These are phyloP conservation scores for Pseudochirops corinnae DNA, from an alignment of 2,797 vertebrate species.

Conservation along the genomic window DNA sequence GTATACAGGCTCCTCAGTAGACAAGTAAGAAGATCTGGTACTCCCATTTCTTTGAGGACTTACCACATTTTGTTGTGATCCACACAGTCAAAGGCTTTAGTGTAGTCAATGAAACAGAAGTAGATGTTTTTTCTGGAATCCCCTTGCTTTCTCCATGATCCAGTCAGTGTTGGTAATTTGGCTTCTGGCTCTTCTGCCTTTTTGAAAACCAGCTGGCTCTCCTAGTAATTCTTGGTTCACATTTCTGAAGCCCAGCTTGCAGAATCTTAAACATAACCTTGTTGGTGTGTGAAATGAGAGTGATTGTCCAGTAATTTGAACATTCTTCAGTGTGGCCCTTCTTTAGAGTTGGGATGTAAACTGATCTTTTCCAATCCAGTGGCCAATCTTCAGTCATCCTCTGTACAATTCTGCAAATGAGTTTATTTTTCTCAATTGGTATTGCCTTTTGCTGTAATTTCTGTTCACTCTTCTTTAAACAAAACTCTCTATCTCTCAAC, in stretches of 20 bases:
- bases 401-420: background rate
- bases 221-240: no score
- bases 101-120: background rate
- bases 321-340: no score
- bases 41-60: background rate
- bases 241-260: no score
- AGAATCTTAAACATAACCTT: no score
- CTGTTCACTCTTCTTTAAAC: background rate
- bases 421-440: background rate
- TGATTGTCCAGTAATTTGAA: no score
- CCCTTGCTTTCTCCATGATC: background rate
- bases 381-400: background rate
- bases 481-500: background rate
- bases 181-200: background rate
- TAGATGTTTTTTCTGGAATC: background rate
- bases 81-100: background rate
- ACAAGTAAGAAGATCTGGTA: background rate
- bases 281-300: no score
- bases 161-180: background rate
- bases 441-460: background rate
- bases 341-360: no score
- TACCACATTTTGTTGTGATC: background rate
- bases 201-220: background rate
- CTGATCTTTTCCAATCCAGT: no score
- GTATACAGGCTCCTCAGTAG: background rate